Conservation (phyloP, 2,113 vertebrate genomes). For the Bos indicus region DNA sequence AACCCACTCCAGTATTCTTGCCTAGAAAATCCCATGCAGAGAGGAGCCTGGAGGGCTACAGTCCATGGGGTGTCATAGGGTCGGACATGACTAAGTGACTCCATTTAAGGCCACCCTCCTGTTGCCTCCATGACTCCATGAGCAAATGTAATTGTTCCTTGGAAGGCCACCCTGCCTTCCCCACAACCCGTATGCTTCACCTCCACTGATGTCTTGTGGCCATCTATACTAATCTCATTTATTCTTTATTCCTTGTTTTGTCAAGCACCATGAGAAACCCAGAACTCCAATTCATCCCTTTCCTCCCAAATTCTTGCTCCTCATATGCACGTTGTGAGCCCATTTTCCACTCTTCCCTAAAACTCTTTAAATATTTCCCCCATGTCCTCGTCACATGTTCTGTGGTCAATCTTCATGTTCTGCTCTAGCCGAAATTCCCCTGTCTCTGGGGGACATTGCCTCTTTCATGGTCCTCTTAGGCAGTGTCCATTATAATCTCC, state of each 20-base stretch:
- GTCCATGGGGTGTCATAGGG: neutral
- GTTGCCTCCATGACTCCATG: neutral
- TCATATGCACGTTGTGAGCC: neutral
- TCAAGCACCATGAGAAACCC: neutral
- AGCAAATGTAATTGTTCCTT: neutral
- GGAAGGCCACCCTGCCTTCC: neutral
- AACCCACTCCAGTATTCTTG: neutral
- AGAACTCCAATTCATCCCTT: neutral
- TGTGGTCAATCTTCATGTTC: neutral
- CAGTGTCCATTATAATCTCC: neutral
- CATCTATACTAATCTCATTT: neutral
- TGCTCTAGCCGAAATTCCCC: neutral
- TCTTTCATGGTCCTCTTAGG: neutral
- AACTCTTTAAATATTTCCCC: neutral
- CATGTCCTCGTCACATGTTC: neutral
- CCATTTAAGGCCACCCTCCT: neutral
- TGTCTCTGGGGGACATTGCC: neutral
- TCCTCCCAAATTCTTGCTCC: neutral
- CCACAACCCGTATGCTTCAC: neutral
- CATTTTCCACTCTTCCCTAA: neutral
- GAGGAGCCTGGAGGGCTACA: neutral
- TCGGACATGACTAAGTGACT: neutral
- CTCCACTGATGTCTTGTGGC: neutral
- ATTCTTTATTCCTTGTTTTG: neutral
- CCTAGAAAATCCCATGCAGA: neutral